Conservation (phyloP, 2,113 vertebrate species). For the Mungos mungo region DNA sequence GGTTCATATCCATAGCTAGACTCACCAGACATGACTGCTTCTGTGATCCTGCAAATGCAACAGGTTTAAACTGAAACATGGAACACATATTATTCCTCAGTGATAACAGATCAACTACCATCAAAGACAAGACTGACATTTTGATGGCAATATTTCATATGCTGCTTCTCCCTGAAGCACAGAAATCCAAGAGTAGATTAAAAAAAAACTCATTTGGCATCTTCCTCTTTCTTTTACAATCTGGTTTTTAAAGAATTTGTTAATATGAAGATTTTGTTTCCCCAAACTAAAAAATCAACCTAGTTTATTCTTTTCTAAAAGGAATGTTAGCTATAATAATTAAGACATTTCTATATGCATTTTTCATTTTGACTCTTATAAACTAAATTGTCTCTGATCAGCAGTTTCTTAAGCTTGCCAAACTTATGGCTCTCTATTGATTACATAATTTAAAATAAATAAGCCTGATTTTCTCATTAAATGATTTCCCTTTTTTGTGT, state of each 20-base stretch:
- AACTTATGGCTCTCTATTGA: background rate
- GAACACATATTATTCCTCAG: conserved; percentile 33
- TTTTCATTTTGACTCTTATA: background rate
- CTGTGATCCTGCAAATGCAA: conserved; percentile 57
- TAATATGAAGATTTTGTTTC: background rate
- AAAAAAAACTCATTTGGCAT: background rate
- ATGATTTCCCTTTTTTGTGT: background rate
- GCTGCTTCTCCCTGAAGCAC: background rate
- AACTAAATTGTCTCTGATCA: background rate
- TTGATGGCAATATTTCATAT: background rate
- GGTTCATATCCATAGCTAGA: background rate
- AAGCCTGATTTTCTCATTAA: background rate
- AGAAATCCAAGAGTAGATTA: background rate
- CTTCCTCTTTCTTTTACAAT: background rate
- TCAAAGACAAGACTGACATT: background rate
- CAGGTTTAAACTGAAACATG: conserved; percentile 40
- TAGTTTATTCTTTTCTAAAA: background rate
- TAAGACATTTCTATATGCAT: background rate
- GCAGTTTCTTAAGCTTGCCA: background rate
- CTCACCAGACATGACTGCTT: conserved; percentile 22
- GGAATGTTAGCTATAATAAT: background rate
- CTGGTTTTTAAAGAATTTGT: background rate
- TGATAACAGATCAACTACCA: conserved; percentile 32
- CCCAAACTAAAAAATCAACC: background rate
- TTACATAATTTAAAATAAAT: background rate